phyloP scores from a whole-genome alignment of 1,140 invertebrate species.

The Ruditapes philippinarum region DNA sequence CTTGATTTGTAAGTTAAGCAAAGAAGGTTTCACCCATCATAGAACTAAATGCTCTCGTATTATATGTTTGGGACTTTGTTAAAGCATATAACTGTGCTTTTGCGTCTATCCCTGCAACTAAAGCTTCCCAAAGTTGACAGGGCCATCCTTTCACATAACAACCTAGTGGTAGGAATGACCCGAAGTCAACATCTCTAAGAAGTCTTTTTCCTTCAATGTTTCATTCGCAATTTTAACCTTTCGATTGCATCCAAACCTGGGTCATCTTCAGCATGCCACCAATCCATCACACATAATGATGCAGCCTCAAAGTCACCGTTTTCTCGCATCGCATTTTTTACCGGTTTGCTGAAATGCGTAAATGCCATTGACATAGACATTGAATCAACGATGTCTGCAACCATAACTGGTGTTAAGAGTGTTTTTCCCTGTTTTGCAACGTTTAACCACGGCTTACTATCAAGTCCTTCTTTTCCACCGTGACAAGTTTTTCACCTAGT shows the following conservation, averaged over 20 bases:
- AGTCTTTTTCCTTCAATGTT: not conserved
- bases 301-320: not conserved
- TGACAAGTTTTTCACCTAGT: too few relatives aligned
- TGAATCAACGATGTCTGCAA: not conserved
- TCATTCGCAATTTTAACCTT: not conserved
- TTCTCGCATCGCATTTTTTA: not conserved
- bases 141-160: not conserved
- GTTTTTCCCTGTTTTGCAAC: not conserved
- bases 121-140: not conserved
- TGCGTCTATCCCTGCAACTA: not conserved
- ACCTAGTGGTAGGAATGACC: not conserved
- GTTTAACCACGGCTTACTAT: too few relatives aligned
- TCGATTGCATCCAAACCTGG: not conserved
- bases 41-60: not conserved
- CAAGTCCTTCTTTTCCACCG: too few relatives aligned
- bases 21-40: not conserved
- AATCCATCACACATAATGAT: not conserved
- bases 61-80: not conserved
- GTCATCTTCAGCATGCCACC: not conserved
- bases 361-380: not conserved
- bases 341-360: not conserved
- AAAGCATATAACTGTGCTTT: not conserved
- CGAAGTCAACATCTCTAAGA: not conserved
- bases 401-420: not conserved
- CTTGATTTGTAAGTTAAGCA: not conserved